Base-by-base conservation (phyloP, 1,140 invertebrate species). In the Heliconius melpomene region DNA sequence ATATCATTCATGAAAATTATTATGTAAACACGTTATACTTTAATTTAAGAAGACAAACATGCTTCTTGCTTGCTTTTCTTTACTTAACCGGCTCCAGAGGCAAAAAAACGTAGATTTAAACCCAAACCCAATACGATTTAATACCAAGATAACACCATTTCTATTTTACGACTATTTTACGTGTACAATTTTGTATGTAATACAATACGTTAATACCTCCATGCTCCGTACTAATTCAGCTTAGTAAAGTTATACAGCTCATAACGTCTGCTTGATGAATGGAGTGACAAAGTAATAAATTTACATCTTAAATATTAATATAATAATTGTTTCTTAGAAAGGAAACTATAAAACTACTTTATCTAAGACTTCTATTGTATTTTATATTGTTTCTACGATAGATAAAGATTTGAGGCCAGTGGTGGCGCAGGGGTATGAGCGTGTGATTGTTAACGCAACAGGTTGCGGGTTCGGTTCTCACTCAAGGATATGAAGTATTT, bases 221-320 rank as follows among this genome's bases (percentile, higher is more conserved):
- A 66, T 66, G n/a, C 20, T 26, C 26, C 9, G 9, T 29, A 66
- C 60, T 66, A 66, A 66, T 7, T 66, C 60, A 66, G 26, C 60
- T 66, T 66, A 29, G 60, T 66, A 29, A 66, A 13, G 16, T 66
- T 66, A 66, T 66, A 66, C 13, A 13, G 23, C 60, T 66, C 26
- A 2, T 26, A 66, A 66, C 60, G 60, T 66, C 23, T 16, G 23
- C 13, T 66, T 66, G 60, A 66, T 66, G 60, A 66, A 66, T 66
- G 26, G 60, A 66, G 23, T 66, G 60, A 29, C 60, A 66, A 66
- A 66, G 60, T 66, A 66, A 66, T 66, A 66, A 66, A 66, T 66
- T 66, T 18, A 66, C 26, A 66, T 29, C 11, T 29, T 13, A 66
- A 66, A 29, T 46, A 46, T 46, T 16, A 66, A 66, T 66, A 29